These are phyloP conservation scores for Antidorcas marsupialis DNA, from an alignment of 2,113 vertebrate species.

Conservation along the genomic window DNA sequence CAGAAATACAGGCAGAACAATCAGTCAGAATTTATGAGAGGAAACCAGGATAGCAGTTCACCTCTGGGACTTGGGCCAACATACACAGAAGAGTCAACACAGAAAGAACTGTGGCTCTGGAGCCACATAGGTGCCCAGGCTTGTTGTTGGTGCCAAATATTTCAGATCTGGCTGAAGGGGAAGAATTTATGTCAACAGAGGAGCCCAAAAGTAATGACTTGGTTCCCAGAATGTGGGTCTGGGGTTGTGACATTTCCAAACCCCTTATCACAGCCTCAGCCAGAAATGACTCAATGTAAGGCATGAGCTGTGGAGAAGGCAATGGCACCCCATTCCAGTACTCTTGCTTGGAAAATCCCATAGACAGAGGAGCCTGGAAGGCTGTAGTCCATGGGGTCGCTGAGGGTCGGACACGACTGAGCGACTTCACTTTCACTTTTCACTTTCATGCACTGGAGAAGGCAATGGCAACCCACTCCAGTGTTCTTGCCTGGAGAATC, in stretches of 20 bases:
- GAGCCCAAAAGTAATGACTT: background rate
- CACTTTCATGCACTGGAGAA: no score
- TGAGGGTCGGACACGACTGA: no score
- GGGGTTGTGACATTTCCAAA: constrained; percentile 5
- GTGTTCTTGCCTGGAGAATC: no score
- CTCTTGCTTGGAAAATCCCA: no score
- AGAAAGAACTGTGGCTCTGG: background rate
- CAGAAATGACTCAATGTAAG: background rate
- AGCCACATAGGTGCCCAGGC: background rate
- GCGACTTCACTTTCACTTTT: no score
- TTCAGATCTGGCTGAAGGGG: background rate
- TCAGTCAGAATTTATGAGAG: background rate
- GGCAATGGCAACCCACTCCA: no score
- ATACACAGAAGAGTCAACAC: background rate
- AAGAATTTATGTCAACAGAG: background rate
- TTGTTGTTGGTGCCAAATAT: background rate
- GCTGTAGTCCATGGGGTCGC: no score
- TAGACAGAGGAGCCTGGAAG: no score
- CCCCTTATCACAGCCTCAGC: background rate
- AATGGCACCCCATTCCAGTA: no score
- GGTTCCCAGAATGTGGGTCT: background rate
- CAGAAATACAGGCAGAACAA: background rate
- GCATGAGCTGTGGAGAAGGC: background rate
- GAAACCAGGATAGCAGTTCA: background rate
- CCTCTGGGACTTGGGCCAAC: background rate